A percentile compares a stretch with the other conserved stretches of the same genome.
phyloP scores from a whole-genome alignment of 2,113 vertebrate genomes.

The Ivindomyrus marchei region DNA sequence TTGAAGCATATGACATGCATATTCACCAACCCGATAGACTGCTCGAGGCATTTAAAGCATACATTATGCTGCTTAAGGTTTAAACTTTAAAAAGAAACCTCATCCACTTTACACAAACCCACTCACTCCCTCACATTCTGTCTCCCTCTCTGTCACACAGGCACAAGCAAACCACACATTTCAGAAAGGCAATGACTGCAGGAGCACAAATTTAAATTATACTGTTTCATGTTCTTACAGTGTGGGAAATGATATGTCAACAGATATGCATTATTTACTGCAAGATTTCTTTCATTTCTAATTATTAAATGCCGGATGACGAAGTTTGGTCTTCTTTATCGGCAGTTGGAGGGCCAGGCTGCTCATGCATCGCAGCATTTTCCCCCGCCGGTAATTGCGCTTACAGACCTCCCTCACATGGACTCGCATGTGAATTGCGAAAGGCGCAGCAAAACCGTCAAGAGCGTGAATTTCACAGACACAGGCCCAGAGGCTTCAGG shows the following conservation, averaged over 20 bases:
- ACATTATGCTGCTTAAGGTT: background rate
- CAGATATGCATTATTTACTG: conserved; percentile 47
- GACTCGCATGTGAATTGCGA: conserved; percentile 54
- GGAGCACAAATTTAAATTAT: conserved; percentile 15
- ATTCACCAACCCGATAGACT: background rate
- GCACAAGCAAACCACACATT: background rate
- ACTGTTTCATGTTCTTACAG: conserved; percentile 29
- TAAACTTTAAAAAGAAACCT: background rate
- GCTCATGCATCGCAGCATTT: conserved; percentile 55
- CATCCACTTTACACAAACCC: background rate
- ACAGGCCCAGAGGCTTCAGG: conserved; percentile 40
- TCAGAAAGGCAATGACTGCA: background rate
- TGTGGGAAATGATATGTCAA: conserved; percentile 32
- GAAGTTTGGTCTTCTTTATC: conserved; percentile 54
- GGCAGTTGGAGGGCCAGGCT: conserved; percentile 39
- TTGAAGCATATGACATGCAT: too few relatives aligned
- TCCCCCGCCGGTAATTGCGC: conserved; percentile 41
- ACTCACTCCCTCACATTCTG: background rate
- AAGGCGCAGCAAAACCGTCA: conserved; percentile 55
- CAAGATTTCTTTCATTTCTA: conserved; percentile 44
- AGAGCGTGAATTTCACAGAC: conserved; percentile 56
- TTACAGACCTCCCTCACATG: conserved; percentile 53
- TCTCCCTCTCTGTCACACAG: background rate
- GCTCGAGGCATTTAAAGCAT: conserved; percentile 2
- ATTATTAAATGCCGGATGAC: conserved; percentile 52